Conservation (phyloP, 2,113 vertebrate genomes). For the Microtus ochrogaster region DNA sequence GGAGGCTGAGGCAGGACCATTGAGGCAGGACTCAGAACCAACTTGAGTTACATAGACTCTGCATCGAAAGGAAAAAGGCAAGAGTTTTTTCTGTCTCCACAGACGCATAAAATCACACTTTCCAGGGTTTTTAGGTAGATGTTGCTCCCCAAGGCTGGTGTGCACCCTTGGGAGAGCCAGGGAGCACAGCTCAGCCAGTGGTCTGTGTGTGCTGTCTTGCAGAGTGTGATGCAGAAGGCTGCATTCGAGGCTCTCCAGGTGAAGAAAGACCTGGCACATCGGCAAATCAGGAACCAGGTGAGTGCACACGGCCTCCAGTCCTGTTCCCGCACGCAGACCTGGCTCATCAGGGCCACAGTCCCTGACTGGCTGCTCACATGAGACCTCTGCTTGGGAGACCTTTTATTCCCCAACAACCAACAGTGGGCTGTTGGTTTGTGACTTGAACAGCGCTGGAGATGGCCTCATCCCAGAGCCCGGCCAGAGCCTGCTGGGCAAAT, state of each 20-base stretch:
- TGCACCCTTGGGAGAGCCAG: not conserved
- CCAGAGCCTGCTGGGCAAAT: not conserved
- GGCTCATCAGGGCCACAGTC: rapidly evolving
- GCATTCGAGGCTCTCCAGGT: slow-evolving; percentile 97
- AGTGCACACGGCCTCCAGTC: not conserved
- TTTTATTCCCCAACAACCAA: not conserved
- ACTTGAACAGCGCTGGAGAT: not conserved
- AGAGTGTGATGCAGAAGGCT: slow-evolving; percentile 97
- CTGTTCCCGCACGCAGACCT: not conserved
- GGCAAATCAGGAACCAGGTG: slow-evolving; percentile 95
- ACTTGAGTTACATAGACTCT: not conserved
- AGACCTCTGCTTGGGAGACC: not conserved
- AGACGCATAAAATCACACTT: not conserved
- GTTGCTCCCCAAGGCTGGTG: not conserved
- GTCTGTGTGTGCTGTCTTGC: slow-evolving; percentile 47
- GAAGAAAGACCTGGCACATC: slow-evolving; percentile 94
- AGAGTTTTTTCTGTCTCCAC: not conserved
- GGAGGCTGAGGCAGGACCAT: not conserved
- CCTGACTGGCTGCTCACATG: not conserved
- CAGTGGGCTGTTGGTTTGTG: not conserved
- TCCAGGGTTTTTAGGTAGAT: not conserved
- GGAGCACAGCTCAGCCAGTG: not conserved
- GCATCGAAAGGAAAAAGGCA: not conserved
- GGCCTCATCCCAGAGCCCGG: not conserved
- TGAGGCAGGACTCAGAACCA: not conserved